Percentiles rank a stretch among this genome's conserved stretches.
phyloP scores from a whole-genome alignment of 2,797 vertebrate species.

The Sarcophilus harrisii region DNA sequence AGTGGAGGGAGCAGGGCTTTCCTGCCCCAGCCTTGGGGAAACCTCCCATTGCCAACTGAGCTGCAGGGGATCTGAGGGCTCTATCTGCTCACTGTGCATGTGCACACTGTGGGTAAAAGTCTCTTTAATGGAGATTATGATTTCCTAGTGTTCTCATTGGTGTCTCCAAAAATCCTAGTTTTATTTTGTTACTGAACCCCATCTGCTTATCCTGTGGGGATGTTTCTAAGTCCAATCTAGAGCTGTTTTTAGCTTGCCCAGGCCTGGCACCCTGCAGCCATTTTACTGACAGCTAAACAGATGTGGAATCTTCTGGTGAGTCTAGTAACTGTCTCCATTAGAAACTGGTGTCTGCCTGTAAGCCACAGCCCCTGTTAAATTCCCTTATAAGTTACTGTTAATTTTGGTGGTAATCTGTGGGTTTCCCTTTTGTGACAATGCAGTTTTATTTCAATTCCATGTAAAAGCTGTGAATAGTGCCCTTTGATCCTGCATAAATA shows the following conservation, averaged over 20 bases:
- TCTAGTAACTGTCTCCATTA: neutral
- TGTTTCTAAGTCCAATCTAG: neutral
- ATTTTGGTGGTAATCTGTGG: constrained; percentile 51
- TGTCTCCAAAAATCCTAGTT: constrained; percentile 5
- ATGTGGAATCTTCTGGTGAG: neutral
- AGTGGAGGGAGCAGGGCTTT: neutral
- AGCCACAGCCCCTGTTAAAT: constrained; percentile 31
- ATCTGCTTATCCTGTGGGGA: neutral
- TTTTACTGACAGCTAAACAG: neutral
- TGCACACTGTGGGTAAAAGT: neutral
- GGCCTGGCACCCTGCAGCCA: neutral
- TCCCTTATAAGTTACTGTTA: constrained; percentile 49
- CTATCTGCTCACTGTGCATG: neutral
- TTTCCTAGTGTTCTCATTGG: neutral
- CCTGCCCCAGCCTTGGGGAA: neutral
- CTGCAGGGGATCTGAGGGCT: neutral
- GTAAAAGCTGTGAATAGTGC: constrained; percentile 56
- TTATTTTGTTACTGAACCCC: neutral
- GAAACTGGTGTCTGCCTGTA: neutral
- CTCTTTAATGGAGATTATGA: neutral
- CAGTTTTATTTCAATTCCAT: constrained; percentile 50
- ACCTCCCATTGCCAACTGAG: neutral
- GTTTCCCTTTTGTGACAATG: neutral
- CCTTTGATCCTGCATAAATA: neutral
- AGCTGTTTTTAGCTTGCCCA: neutral